Base-by-base conservation (phyloP, 2,888 invertebrate genomes). In the Notocelia uddmanniana region DNA sequence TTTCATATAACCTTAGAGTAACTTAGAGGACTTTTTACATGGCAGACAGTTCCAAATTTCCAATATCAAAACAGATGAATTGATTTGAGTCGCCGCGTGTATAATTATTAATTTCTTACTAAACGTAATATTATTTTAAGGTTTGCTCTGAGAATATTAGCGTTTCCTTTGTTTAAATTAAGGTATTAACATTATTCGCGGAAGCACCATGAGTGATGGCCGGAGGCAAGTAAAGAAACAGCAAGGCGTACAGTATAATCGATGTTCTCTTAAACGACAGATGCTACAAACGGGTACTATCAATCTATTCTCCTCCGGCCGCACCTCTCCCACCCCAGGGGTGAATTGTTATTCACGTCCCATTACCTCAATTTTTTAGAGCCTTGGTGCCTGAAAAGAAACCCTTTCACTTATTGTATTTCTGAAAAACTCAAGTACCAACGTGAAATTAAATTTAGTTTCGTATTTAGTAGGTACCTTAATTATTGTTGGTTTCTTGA, bases 331-430 rank as follows among this genome's bases (percentile, higher is more conserved):
- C 73, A 85, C 84, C 85, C 80, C 80, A 81, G 83, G 83, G 85
- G 85, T 86, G 88, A 92, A 92, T 93, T 92, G 92, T 92, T 92
- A 93, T 93, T 92, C 92, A 90, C 91, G 89, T 92, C 89, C 91
- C 92, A 93, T 91, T 92, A 92, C 92, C 89, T 92, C 92, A 92
- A 89, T 93, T 93, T 92, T 93, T 93, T 92, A 90, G 89, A 88
- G 83, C 83, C 85, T 85, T 89, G 88, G 86, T 90, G 88, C 83
- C 89, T 90, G 87, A 89, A 90, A 90, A 88, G 89, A 83, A 90
- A 91, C 92, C 91, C 91, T 91, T 92, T 89, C 85, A 87, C 89
- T 92, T 90, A 91, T 91, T 91, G 90, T 90, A 86, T 87, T 86
- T 82, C 83, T 88, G 89, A 91, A 91, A 86, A 84, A 86, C 85